Percentiles rank a stretch among this genome's conserved stretches.
Evolutionary conservation across 2,797 vertebrate genomes (phyloP).

Genomic region (Lindbergichthys nudifrons): DNA sequence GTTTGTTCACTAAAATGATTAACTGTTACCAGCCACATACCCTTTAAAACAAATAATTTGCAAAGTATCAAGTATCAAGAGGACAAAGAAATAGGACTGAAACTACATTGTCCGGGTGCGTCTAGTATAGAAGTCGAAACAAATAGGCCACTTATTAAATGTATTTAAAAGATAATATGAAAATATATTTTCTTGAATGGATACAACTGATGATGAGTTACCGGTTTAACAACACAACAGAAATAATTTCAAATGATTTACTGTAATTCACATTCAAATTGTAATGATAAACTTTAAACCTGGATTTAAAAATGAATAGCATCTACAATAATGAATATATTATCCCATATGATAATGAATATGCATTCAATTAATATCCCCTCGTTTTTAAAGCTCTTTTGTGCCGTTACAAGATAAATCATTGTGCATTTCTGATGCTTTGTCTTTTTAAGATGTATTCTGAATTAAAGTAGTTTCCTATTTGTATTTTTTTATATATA

Average conservation of each 20-base stretch:
- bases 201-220: not conserved
- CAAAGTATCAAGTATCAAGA: not conserved
- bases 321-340: not conserved
- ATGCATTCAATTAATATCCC: not conserved
- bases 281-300: not conserved
- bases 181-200: not conserved
- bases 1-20: not conserved
- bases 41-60: not conserved
- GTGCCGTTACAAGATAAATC: conserved; percentile 2
- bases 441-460: not conserved
- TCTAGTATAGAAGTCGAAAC: not conserved
- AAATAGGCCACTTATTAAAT: not conserved
- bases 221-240: not conserved
- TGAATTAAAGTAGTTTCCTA: not conserved
- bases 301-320: not conserved
- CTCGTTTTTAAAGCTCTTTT: not conserved
- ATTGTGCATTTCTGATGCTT: not conserved
- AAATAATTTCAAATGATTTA: not conserved
- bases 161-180: not conserved
- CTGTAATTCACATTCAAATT: not conserved
- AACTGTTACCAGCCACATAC: not conserved
- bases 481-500: not conserved
- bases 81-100: not conserved
- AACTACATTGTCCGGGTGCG: not conserved
- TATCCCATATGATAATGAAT: not conserved